Evolutionary conservation across 2,113 vertebrate species (phyloP), one percentile per base, ranked within the genome.

Genomic region (Tyrannus savana): DNA sequence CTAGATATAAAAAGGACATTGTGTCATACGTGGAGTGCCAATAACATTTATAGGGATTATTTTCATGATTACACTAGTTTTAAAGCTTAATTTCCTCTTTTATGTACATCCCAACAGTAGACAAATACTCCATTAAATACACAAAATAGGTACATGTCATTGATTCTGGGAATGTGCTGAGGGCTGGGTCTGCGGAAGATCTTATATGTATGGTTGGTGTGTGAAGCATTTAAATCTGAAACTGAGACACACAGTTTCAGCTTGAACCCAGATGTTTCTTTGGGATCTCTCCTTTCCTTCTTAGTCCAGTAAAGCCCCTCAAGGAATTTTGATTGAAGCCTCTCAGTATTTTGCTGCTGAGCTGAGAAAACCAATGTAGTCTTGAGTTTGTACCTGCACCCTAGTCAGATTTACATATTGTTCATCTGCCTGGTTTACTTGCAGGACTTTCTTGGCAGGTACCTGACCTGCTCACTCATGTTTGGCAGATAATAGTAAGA

Each of bases 111-210:
- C 0, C 35, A 81, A 41, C 9, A 71, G 13, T 23, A 39, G 47
- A 56, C 58, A 4, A 75, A 14, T 55, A 72, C 21, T 41, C 27
- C 19, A 35, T 69, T 64, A 21, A 25, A 22, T 72, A 39, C 12
- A 28, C 3, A 13, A n/a, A 82, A 27, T 1, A 3, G 4, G 4
- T 37, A 12, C 0, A 0, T 46, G 27, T 49, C 14, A 30, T 69
- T 86, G 41, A 24, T 77, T 64, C 9, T 55, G 60, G 8, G 21
- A 25, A 25, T 30, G 7, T 60, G 23, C 31, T 62, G 35, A 76
- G 28, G 31, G 6, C 49, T 47, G 24, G 3, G 5, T 71, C 6
- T 72, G 7, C 9, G 9, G 6, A 56, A 44, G 12, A 14, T 50
- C 74, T 66, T 22, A 0, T 41, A 25, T 59, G 27, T 49, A 10